Base-by-base conservation (phyloP, 2,888 invertebrate species). In the Patella depressa region DNA sequence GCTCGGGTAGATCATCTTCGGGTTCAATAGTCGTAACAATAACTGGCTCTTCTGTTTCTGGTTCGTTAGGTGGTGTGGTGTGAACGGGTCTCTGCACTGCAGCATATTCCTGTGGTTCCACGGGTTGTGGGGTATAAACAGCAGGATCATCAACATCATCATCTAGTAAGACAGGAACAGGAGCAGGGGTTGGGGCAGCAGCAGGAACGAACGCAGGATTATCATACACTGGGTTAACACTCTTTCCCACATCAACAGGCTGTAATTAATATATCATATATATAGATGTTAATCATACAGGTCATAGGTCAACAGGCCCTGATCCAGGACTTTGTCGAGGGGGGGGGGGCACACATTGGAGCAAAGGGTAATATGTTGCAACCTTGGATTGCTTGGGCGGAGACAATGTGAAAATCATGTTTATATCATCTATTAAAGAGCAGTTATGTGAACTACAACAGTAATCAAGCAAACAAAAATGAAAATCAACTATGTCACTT, bases 181-280 rank as follows among this genome's bases (percentile, higher is more conserved):
- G 76, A 2, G 53, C 65, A 19, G 45, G 73, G 2, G 53, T 34
- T 19, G 74, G 74, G 3, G 45, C 59, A 17, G 34, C 59, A 19
- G 73, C 76, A 24, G 55, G 74, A 14, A 76, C 71, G 59, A 70
- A 81, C 3, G 72, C 81, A 73, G 53, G 53, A 72, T 82, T 82
- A 75, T 83, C 81, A 76, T 85, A 85, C 53, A 83, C 78, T 14
- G 82, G 83, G 72, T 82, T 80, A 15, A 80, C 53, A 65, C 72
- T 80, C 12, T 77, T 71, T 24, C 29, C 45, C 11, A 65, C 59
- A 12, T 69, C 73, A 72, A 76, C 69, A 45, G 69, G 75, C 72
- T 78, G 69, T n/a, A 78, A 45, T 45, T n/a, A 78, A 45, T 45
- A 45, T 45, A 45, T 45, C 5, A 29, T 29, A 29, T 29, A 29